Base-by-base conservation (phyloP, 1,140 invertebrate species). In the Ganaspis sp. region DNA sequence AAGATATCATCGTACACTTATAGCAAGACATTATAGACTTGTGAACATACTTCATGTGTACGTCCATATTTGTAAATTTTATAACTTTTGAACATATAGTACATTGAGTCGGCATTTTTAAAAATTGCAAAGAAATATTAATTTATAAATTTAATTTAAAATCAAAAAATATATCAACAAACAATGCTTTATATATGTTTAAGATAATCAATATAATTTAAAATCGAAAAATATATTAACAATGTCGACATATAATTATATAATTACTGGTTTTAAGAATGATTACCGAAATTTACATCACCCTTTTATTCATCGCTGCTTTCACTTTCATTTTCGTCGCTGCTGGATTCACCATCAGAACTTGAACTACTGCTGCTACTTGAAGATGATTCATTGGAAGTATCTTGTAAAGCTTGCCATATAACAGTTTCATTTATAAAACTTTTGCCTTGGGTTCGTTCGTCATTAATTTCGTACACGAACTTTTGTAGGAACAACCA, bases 401-500 rank as follows among this genome's bases (percentile, higher is more conserved):
- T 42, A 12, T 42, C 40, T 42, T 42, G 40, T 42, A 42, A 15
- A 42, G 40, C 6, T 42, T 42, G 40, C 3, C 3, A 42, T 15
- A 42, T 3, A 0, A 42, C 40, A 15, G 40, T 11, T 42, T 42
- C 8, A 15, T 42, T 42, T 12, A 42, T 0, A 42, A 42, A 4
- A 42, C 40, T 42, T 11, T 42, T 8, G 9, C 3, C 6, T 42
- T 42, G 9, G 2, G 40, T 42, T 42, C 23, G 0, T 23, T 70
- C 70, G 29, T 74, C 53, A 1, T 64, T 3, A 1, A 64, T 73
- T 1, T 34, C 42, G 70, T 73, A 77, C 4, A 77, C 29, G 58
- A 73, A 77, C 54, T 29, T 34, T 69, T 77, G 19, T 6, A 77
- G 26, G 37, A 77, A 77, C 23, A 72, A 69, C 70, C 71, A 69